Evolutionary conservation across 1,140 invertebrate species (phyloP).

Genomic region (Drosophila bifasciata): DNA sequence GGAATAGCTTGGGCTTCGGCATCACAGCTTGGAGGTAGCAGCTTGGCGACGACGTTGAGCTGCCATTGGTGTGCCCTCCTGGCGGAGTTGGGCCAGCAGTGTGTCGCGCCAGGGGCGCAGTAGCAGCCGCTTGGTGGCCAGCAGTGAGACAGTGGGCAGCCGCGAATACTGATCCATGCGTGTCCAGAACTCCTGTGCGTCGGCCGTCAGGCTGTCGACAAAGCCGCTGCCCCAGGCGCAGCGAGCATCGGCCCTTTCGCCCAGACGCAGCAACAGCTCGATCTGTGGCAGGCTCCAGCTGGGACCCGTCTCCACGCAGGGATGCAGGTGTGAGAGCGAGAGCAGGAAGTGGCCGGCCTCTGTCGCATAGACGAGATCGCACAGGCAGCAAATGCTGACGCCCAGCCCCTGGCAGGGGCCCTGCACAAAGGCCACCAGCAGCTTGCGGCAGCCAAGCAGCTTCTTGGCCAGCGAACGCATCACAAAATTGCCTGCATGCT

Average conservation of each 20-base stretch:
- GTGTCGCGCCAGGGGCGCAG: conserved; percentile 56
- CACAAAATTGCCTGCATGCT: conserved; percentile 62
- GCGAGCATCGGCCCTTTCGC: conserved; percentile 90
- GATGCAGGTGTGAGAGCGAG: conserved; percentile 92
- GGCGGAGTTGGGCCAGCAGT: conserved; percentile 39
- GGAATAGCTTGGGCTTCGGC: not conserved
- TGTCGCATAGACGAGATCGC: conserved; percentile 95
- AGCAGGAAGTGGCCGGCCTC: conserved; percentile 93
- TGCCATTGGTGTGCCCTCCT: conserved; percentile 50
- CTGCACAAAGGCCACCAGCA: conserved; percentile 95
- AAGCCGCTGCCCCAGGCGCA: conserved; percentile 90
- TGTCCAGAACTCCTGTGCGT: conserved; percentile 86
- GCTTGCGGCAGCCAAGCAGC: conserved; percentile 95
- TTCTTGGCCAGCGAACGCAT: conserved; percentile 89
- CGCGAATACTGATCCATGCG: conserved; percentile 85
- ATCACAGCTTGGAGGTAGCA: conserved; percentile 5
- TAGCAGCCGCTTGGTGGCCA: conserved; percentile 85
- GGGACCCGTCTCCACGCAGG: conserved; percentile 94
- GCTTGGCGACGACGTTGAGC: conserved; percentile 24
- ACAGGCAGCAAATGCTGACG: conserved; percentile 92
- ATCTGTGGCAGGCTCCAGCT: conserved; percentile 92
- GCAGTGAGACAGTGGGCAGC: conserved; percentile 85
- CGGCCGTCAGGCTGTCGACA: conserved; percentile 87
- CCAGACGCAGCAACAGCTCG: conserved; percentile 91
- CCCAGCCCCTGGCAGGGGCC: conserved; percentile 97